These are phyloP conservation scores for Antechinus stuartii DNA, from an alignment of 2,113 vertebrate species.

Conservation along the genomic window DNA sequence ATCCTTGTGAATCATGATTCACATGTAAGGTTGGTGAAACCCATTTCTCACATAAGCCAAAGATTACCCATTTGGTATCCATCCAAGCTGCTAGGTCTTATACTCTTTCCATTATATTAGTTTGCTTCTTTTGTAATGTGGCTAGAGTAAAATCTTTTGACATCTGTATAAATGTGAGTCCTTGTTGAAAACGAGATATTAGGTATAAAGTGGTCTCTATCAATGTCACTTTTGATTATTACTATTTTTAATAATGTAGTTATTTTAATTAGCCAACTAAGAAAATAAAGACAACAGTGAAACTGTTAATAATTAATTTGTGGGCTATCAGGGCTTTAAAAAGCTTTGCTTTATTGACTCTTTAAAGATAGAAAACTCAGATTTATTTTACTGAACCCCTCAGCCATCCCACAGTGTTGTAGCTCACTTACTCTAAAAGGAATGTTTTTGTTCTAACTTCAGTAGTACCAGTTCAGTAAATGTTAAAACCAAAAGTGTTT, in stretches of 20 bases:
- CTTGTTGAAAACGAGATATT: not conserved
- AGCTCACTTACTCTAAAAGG: accelerated
- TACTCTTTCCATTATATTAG: not conserved
- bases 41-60: not conserved
- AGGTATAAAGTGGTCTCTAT: not conserved
- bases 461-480: not conserved
- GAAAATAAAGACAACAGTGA: not conserved
- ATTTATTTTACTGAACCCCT: accelerated
- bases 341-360: not conserved
- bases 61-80: not conserved
- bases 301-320: not conserved
- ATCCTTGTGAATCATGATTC: not conserved
- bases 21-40: not conserved
- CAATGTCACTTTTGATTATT: not conserved
- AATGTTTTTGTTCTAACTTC: accelerated
- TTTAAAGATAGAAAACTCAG: not conserved
- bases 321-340: not conserved
- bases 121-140: not conserved
- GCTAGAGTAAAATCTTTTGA: not conserved
- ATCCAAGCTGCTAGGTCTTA: not conserved
- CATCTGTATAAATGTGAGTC: not conserved
- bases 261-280: not conserved
- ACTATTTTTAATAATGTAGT: not conserved
- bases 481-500: not conserved
- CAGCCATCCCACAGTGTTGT: accelerated